Evolutionary conservation across 2,113 vertebrate genomes (phyloP), one percentile per base, ranked within the genome.

Genomic region (Saguinus imperator): DNA sequence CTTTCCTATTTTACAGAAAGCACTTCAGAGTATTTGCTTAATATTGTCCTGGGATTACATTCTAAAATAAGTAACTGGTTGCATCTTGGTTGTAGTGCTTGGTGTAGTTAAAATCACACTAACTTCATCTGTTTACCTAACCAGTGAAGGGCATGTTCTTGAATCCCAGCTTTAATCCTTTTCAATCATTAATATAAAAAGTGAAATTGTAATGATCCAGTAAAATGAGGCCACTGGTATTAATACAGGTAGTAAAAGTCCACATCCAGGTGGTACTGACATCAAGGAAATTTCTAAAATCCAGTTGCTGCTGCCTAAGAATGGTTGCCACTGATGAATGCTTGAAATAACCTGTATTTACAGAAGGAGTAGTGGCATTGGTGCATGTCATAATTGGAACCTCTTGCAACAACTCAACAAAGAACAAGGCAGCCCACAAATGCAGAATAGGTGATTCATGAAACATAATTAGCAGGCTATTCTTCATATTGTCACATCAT

Each of bases 381-480:
- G 98, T 99, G 99, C 98, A 99, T 98, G 98, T 99, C 99, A 98
- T 99, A 98, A 99, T 97, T 98, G 97, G 98, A 98, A 99, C 98
- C 98, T 98, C 98, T 98, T 98, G 99, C 98, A 99, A 98, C 98
- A 98, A 99, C 98, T 98, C 97, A 98, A 99, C 97, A 98, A 98
- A 84, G 98, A 98, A 98, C 98, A 98, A 98, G 98, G 98, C 98
- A 98, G 98, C 99, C 98, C 98, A 98, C 98, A 97, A 98, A 98
- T 98, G 97, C 96, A 98, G 91, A 96, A 98, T 98, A 95, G 66
- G 85, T 98, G 95, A 99, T 99, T 99, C 99, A 99, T 98, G 99
- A 99, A 98, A 99, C 99, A 98, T 99, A 99, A 98, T 99, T 99
- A 96, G 99, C 99, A 98, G 99, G 99, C 98, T 99, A 99, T 99